A percentile compares a stretch with the other conserved stretches of the same genome.
Evolutionary conservation across 30 jellyfish, hydroid and myxozoan genomes (phyloP).

Genomic region (Aurelia aurita complex sp. Pacific): DNA sequence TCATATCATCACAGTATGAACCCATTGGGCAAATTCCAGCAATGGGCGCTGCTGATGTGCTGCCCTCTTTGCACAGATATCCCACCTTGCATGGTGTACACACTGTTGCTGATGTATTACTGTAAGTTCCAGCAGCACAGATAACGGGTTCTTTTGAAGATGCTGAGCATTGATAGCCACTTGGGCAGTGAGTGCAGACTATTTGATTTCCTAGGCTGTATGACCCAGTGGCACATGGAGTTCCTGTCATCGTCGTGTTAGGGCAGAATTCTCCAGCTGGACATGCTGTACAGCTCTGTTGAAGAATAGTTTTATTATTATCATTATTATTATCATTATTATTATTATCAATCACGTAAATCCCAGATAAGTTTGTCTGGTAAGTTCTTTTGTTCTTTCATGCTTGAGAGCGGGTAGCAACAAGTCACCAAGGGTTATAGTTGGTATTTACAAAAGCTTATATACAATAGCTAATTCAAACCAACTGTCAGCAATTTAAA

Average conservation of each 20-base stretch:
- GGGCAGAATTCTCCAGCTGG: constrained; percentile 91
- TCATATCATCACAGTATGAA: constrained; percentile 81
- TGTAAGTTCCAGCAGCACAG: constrained; percentile 91
- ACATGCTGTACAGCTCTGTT: constrained; percentile 88
- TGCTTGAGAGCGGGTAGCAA: no score
- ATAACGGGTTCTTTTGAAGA: constrained; percentile 65
- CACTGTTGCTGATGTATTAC: constrained; percentile 69
- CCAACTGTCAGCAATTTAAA: no score
- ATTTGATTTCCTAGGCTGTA: constrained; percentile 85
- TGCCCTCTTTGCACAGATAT: constrained; percentile 89
- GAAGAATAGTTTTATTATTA: not conserved
- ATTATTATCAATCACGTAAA: no score
- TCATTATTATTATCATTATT: no score
- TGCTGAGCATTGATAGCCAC: constrained; percentile 84
- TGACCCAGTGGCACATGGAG: constrained; percentile 72
- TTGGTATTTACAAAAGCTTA: no score
- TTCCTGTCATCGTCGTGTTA: constrained; percentile 85
- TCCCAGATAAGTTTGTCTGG: no score
- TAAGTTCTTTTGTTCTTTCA: no score
- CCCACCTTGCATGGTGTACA: constrained; percentile 87
- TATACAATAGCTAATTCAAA: no score
- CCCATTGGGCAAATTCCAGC: constrained; percentile 92
- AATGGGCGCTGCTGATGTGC: constrained; percentile 77
- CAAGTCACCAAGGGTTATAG: no score
- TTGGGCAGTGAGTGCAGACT: constrained; percentile 87